Conservation (phyloP, 2,888 invertebrate genomes). For the Agapostemon virescens region DNA sequence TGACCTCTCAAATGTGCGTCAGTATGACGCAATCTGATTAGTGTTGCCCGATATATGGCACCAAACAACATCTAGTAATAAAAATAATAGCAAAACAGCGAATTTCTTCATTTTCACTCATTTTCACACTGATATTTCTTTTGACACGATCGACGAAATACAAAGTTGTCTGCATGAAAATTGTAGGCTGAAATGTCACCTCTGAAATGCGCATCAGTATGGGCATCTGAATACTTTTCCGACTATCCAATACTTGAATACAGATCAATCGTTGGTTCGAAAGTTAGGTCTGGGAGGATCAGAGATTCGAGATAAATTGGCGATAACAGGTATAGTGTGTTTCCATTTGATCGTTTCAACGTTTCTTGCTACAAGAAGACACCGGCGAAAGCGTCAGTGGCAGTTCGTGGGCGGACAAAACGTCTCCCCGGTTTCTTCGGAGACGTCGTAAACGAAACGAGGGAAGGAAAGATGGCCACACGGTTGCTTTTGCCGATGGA, state of each 20-base stretch:
- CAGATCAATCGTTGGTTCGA: background rate
- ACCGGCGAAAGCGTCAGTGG: slow-evolving; percentile 22
- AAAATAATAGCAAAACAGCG: too few species aligned
- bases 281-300: background rate
- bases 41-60: too few species aligned
- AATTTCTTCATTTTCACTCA: too few species aligned
- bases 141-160: too few species aligned
- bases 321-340: background rate
- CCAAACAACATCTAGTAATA: too few species aligned
- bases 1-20: too few species aligned
- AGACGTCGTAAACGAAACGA: slow-evolving; percentile 66
- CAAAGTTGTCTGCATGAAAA: too few species aligned
- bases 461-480: slow-evolving; percentile 52
- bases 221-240: too few species aligned
- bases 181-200: too few species aligned
- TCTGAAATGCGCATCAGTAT: too few species aligned
- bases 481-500: slow-evolving; percentile 34
- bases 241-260: background rate
- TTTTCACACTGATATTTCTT: too few species aligned
- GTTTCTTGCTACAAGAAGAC: background rate
- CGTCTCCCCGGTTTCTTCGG: slow-evolving; percentile 46
- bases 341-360: background rate
- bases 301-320: background rate
- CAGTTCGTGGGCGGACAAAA: slow-evolving; percentile 73
- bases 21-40: too few species aligned